Evolutionary conservation across 2,113 vertebrate genomes (phyloP), one percentile per base, ranked within the genome.

Genomic region (Pelobates fuscus): DNA sequence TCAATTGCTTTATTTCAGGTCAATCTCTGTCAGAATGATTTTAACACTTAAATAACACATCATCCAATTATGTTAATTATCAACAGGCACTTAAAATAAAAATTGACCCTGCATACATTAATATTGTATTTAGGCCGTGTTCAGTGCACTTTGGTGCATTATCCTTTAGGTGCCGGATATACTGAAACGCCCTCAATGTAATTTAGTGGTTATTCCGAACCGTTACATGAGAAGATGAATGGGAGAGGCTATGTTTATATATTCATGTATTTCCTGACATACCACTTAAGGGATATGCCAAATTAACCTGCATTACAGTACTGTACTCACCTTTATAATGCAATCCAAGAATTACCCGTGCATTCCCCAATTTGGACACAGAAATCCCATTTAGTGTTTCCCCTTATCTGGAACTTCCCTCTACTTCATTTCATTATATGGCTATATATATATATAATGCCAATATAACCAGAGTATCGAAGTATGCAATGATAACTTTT

Each of bases 121-220:
- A 55, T 8, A 23, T 23, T 20, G 52, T 55, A 55, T 49, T 67
- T 52, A 6, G 46, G 46, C 17, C 8, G 26, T 2, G 20, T 25
- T 12, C 11, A 12, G 11, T 20, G 23, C 17, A 70, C 1, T 23
- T 23, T 14, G 2, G 20, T 43, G 2, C 57, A 71, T 61, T 43
- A 21, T 20, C 4, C 24, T n/a, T 17, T 11, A 61, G 43, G 66
- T 61, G 41, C 69, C 29, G 21, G 41, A 71, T 60, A 60, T 25
- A 61, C n/a, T 61, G 23, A 61, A 24, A 17, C 55, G 5, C 29
- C 20, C 4, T 0, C 8, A 58, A 44, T 60, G 17, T 27, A 57
- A 71, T 71, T 70, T 71, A 43, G 10, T n/a, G 24, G 37, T 29
- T 20, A 18, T 29, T 25, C 21, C 57, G 26, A 10, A 63, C 29